Conservation (phyloP, 64 coral and sea anemone species). For the Anthopleura sola region DNA sequence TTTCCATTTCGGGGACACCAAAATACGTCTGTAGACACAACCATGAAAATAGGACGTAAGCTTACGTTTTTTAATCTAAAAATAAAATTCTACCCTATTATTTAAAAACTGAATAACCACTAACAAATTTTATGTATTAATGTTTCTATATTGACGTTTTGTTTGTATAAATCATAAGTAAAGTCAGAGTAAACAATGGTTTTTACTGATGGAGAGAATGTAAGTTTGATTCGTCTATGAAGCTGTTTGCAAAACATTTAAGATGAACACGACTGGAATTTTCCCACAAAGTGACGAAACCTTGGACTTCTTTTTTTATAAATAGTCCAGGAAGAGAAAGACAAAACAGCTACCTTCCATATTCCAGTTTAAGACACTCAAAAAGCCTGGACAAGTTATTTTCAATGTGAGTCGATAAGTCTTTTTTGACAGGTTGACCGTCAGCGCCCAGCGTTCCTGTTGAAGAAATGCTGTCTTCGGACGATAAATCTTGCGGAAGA, state of each 20-base stretch:
- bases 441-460: background rate
- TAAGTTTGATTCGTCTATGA: background rate
- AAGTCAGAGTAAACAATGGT: background rate
- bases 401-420: constrained; percentile 36
- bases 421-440: constrained; percentile 13
- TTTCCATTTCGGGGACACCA: constrained; percentile 95
- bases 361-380: constrained; percentile 85
- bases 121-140: background rate
- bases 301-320: background rate
- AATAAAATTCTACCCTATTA: background rate
- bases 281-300: no score
- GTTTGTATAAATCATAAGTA: background rate
- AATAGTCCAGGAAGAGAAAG: background rate
- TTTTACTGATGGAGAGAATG: background rate
- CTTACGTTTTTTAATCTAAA: no score
- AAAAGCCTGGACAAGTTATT: constrained; percentile 89
- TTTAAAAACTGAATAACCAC: background rate
- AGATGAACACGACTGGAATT: background rate
- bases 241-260: background rate
- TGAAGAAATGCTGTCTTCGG: background rate
- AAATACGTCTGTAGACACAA: constrained; percentile 23
- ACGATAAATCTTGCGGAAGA: background rate
- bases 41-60: no score
- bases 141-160: background rate
- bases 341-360: constrained; percentile 63